These are phyloP conservation scores for Xylota segnis DNA, from an alignment of 2,888 invertebrate species.

Conservation along the genomic window DNA sequence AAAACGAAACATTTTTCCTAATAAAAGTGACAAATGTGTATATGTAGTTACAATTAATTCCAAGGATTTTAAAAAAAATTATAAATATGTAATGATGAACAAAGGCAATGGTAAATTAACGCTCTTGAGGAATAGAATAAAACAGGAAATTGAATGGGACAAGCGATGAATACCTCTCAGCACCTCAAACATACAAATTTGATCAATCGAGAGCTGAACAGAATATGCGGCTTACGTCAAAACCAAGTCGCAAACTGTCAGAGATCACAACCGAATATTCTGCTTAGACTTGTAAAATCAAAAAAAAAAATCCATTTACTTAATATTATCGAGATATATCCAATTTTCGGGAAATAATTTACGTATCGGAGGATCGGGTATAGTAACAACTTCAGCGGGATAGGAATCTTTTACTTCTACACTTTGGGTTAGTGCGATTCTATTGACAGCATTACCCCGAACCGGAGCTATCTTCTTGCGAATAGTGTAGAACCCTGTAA, in stretches of 20 bases:
- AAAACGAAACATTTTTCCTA: not conserved
- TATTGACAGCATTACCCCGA: not conserved
- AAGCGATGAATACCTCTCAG: not conserved
- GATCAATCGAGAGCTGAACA: not conserved
- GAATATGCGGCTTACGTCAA: not conserved
- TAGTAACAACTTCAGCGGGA: not conserved
- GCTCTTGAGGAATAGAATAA: too few species aligned
- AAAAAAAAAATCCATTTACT: not conserved
- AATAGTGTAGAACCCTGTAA: not conserved
- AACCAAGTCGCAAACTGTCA: not conserved
- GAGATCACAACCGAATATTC: not conserved
- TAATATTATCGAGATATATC: conserved; percentile 40
- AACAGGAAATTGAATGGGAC: too few species aligned
- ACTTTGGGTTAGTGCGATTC: too few species aligned
- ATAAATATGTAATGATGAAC: too few species aligned
- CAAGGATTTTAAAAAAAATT: too few species aligned
- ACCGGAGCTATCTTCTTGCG: not conserved
- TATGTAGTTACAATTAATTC: not conserved
- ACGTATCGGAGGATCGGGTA: conserved; percentile 10
- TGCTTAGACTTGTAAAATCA: not conserved
- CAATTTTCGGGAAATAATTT: conserved; percentile 55
- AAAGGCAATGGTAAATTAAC: too few species aligned
- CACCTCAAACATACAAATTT: not conserved
- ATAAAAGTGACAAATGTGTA: not conserved
- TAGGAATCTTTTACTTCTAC: not conserved